Evolutionary conservation across 2,888 invertebrate species (phyloP).

Genomic region (Tetragonisca angustula): DNA sequence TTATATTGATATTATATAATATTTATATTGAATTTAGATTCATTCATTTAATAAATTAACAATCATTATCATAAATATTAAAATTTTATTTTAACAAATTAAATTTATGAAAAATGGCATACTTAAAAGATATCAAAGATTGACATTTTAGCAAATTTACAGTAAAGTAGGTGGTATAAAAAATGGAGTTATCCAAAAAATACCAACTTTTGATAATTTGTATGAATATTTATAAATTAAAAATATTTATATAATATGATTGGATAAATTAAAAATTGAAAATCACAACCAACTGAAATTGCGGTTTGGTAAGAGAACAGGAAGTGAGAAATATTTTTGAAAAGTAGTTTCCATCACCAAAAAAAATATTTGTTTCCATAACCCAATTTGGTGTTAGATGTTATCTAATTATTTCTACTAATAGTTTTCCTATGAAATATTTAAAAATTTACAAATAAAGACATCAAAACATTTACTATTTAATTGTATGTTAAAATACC

Average conservation of each 20-base stretch:
- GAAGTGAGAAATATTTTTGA: slow-evolving; percentile 50
- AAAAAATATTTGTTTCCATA: slow-evolving; percentile 58
- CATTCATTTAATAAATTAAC: background rate
- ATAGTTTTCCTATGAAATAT: slow-evolving; percentile 35
- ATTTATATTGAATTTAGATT: too few species aligned
- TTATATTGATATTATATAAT: background rate
- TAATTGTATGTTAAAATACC: slow-evolving; percentile 1
- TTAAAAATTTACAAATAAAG: slow-evolving; percentile 39
- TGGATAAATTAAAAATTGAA: slow-evolving; percentile 10
- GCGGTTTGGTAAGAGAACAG: slow-evolving; percentile 64
- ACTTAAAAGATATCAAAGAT: background rate
- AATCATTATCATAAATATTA: background rate
- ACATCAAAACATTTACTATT: slow-evolving; percentile 6
- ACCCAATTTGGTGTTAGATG: slow-evolving; percentile 48
- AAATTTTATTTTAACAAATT: background rate
- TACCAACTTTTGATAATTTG: background rate
- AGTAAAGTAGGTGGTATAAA: slow-evolving; percentile 70
- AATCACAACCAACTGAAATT: slow-evolving; percentile 72
- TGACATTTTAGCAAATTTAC: background rate
- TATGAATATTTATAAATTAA: background rate
- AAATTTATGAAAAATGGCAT: background rate
- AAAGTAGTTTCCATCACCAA: slow-evolving; percentile 65
- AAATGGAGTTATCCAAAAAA: slow-evolving; percentile 19
- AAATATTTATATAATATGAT: background rate
- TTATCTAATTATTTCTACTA: slow-evolving; percentile 37